Base-by-base conservation (phyloP, 1,140 invertebrate genomes). In the Philotrypesis tridentata region DNA sequence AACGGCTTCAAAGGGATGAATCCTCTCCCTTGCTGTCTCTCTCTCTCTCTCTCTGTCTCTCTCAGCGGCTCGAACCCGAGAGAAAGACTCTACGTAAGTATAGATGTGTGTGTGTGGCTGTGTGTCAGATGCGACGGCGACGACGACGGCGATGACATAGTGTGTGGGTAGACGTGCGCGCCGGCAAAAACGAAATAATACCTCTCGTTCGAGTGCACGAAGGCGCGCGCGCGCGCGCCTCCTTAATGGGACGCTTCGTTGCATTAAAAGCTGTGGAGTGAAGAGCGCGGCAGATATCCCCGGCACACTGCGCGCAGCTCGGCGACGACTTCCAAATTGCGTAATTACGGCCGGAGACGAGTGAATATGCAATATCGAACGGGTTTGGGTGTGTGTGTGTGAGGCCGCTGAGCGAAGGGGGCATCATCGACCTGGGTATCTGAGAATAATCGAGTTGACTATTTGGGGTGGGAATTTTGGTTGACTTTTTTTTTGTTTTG, bases 1-100 rank as follows among this genome's bases (percentile, higher is more conserved):
- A 82, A 70, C 68, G 43, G 88, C 87, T 87, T 90, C 89, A 89
- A 90, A 89, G 89, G 78, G 80, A 82, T 82, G n/a, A 5, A 70
- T 70, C 33, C 11, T 37, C 40, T 37, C 23, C 8, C 25, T 27
- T 29, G 25, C 43, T 60, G 29, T 55, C 40, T 43, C 40, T n/a
- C 33, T 31, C 76, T 70, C 33, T 33, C 21, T 23, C 33, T 55
- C 29, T 27, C 23, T 37, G 12, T 27, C 63, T n/a, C 14, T 6
- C 55, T 29, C 25, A 65, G n/a, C n/a, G n/a, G n/a, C 6, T 3
- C 61, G 25, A 1, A 25, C 7, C 9, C 25, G 14, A 23, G 25
- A 65, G 23, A 29, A 25, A 65, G 61, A 63, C n/a, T n/a, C n/a
- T n/a, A n/a, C 23, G 23, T 7, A 25, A 11, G 25, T 23, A 4